These are phyloP conservation scores for Xestobium rufovillosum DNA, from an alignment of 2,888 invertebrate species.

Conservation along the genomic window DNA sequence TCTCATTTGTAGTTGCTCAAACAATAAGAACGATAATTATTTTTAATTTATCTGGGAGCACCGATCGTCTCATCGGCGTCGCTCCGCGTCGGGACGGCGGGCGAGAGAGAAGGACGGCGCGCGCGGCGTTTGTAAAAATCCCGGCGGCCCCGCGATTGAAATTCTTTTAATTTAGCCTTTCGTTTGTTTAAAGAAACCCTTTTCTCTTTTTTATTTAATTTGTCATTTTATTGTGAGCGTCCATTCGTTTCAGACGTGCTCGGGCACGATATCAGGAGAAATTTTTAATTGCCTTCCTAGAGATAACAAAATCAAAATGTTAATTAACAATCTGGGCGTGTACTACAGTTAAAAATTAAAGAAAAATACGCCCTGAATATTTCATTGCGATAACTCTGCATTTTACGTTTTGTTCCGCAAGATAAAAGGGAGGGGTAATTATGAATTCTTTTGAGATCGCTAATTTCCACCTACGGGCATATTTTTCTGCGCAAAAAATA, in stretches of 20 bases:
- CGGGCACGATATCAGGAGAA: constrained; percentile 37
- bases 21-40: constrained; percentile 30
- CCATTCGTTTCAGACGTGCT: constrained; percentile 35
- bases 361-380: constrained; percentile 42
- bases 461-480: no score
- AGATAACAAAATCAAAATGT: constrained; percentile 46
- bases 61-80: constrained; percentile 8
- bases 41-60: constrained; percentile 28
- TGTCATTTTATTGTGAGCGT: constrained; percentile 42
- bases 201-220: constrained; percentile 40
- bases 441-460: no score
- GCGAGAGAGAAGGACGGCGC: constrained; percentile 20
- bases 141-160: constrained; percentile 35
- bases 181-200: constrained; percentile 40
- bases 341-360: constrained; percentile 41
- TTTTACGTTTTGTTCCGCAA: constrained; percentile 21
- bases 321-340: constrained; percentile 43
- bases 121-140: constrained; percentile 22
- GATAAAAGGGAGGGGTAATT: no score
- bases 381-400: constrained; percentile 31
- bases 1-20: constrained; percentile 34
- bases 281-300: constrained; percentile 43
- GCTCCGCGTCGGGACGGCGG: constrained; percentile 8
- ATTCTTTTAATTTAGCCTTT: constrained; percentile 41
- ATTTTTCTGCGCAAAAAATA: no score